Conservation (phyloP, 1,140 invertebrate species). For the Orius laevigatus region DNA sequence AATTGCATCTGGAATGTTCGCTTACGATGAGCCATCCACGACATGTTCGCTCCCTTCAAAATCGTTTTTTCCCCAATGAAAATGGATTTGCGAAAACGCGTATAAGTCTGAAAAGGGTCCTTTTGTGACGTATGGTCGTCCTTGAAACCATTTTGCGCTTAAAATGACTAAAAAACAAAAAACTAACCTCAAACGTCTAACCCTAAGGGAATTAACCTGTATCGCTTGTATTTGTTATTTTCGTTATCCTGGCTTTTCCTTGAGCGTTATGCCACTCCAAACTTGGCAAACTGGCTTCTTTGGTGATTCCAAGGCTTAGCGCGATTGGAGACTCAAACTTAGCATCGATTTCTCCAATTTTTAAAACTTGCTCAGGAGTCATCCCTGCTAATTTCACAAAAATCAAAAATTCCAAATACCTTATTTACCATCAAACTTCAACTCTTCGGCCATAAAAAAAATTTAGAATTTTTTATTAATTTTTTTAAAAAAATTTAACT, state of each 20-base stretch:
- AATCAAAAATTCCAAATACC: too few relatives aligned
- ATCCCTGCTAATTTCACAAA: too few relatives aligned
- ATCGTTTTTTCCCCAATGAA: conserved; percentile 59
- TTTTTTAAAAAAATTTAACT: too few relatives aligned
- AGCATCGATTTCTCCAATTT: not conserved
- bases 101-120: conserved; percentile 46
- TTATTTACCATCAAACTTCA: too few relatives aligned
- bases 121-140: not conserved
- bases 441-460: too few relatives aligned
- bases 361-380: not conserved
- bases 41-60: conserved; percentile 52
- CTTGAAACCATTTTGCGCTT: conserved; percentile 1
- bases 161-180: conserved; percentile 1
- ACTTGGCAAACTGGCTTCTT: not conserved
- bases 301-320: not conserved
- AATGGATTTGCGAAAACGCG: conserved; percentile 54
- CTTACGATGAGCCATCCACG: conserved; percentile 40
- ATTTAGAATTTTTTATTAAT: too few relatives aligned
- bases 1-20: not conserved
- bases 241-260: not conserved
- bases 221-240: not conserved
- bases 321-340: not conserved
- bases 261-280: not conserved
- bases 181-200: not conserved
- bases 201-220: not conserved